These are phyloP conservation scores for Ctenicera cuprea DNA, from an alignment of 2,888 invertebrate species.

Conservation along the genomic window DNA sequence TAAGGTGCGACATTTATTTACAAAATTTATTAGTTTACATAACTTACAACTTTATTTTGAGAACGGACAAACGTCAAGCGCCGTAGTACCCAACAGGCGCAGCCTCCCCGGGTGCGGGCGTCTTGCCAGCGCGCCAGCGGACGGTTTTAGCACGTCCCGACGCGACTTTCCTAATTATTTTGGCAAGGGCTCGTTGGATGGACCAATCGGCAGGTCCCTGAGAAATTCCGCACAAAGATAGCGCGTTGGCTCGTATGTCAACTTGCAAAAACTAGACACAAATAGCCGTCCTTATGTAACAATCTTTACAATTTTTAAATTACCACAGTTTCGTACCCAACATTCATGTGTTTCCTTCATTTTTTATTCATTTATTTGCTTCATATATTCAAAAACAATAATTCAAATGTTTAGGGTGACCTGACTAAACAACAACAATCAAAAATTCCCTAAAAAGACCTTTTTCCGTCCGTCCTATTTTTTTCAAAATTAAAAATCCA, in stretches of 20 bases:
- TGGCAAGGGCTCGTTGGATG: constrained; percentile 79
- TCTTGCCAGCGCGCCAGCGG: constrained; percentile 61
- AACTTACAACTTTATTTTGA: constrained; percentile 55
- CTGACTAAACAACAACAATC: background rate
- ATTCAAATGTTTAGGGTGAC: constrained; percentile 5
- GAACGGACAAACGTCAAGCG: constrained; percentile 48
- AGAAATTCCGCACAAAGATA: constrained; percentile 59
- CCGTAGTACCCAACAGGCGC: constrained; percentile 54
- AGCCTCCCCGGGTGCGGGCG: constrained; percentile 61
- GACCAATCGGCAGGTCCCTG: constrained; percentile 57
- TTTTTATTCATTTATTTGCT: too few relatives aligned
- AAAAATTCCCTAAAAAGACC: background rate
- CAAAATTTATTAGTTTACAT: constrained; percentile 44
- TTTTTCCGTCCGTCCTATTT: constrained; percentile 14
- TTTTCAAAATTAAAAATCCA: constrained; percentile 25
- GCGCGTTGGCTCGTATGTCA: constrained; percentile 56
- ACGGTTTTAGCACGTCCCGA: constrained; percentile 61
- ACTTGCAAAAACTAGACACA: constrained; percentile 59
- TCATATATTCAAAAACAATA: background rate
- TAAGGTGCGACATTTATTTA: constrained; percentile 59
- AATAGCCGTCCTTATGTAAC: constrained; percentile 54
- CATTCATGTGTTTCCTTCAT: constrained; percentile 41
- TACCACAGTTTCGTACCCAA: background rate
- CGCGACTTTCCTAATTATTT: constrained; percentile 85
- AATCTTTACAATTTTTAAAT: background rate